Base-by-base conservation (phyloP, 2,797 vertebrate genomes). In the Spondyliosoma cantharus region DNA sequence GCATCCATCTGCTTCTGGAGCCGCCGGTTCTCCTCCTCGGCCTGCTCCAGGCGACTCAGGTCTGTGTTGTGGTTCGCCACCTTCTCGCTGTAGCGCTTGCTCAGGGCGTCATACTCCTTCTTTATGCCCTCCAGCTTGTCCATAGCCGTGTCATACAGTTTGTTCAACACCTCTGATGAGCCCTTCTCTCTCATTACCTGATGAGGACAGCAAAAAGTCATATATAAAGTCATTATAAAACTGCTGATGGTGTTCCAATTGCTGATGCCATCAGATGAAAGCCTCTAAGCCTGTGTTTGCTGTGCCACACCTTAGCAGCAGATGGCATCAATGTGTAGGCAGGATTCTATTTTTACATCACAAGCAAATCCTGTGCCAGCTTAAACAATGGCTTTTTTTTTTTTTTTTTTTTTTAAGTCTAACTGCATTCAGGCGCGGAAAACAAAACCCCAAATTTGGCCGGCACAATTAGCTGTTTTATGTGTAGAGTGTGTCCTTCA, bases 181-280 rank as follows among this genome's bases (percentile, higher is more conserved):
- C 98, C 97, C 0, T 97, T 98, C 90, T 99, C 97, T 83, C 97
- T 96, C 93, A 99, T 95, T 62, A 99, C 97, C 98, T 99, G 86
- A 22, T 46, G 48, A 63, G 24, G 63, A 65, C 14, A 73, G 53
- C 6, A 81, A 13, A 57, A 57, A 67, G 48, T 57, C 14, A 49
- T 2, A 52, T n/a, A 6, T 62, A 3, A 7, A 3, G 14, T 17
- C 7, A 43, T 37, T 15, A 3, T 2, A 56, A 49, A 72, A 57
- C 11, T 62, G 37, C 19, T 53, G 45, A 32, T 1, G 1, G 7
- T n/a, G 37, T 16, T 68, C 12, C 29, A 32, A 77, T 25, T 70
- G 29, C 20, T 49, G 43, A 76, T 70, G 56, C 25, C 19, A 43
- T 25, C 27, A 37, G 53, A 84, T 67, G 2, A 71, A 57, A 19